Base-by-base conservation (phyloP, 2,113 vertebrate genomes). In the Rhinogobius similis region DNA sequence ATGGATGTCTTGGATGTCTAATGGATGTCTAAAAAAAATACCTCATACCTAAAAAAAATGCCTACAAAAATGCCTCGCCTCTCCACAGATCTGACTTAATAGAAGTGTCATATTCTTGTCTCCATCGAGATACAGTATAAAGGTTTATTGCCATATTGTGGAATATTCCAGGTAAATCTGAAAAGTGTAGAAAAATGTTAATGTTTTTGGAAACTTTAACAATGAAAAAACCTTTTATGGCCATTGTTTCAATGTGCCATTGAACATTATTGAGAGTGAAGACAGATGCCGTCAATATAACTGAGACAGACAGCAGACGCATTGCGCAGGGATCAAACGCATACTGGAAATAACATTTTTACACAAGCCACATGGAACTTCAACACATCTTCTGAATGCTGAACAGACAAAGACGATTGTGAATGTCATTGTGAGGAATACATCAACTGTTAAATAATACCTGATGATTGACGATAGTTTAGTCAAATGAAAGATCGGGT, bases 281-380 rank as follows among this genome's bases (percentile, higher is more conserved):
- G 85, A 76, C 90, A 92, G 88, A 88, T 89, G 86, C 53, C 56
- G 38, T 50, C 43, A 41, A 20, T 14, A 23, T 24, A 78, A 65
- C 62, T 64, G 18, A 74, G 74, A 72, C 72, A 68, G 69, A 83
- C 72, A 80, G 63, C 68, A 67, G 56, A 56, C 52, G 70, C 46
- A 78, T 76, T 68, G 67, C 0, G 61, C 67, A 39, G 52, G 74
- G 76, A 74, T 82, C 73, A 85, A 85, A 83, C 70, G 76, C 77
- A 76, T 59, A 75, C 71, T 81, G 61, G 50, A 73, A 73, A 83
- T 71, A 85, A 69, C 48, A 14, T 58, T 55, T 67, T 80, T 65
- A 81, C 70, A 56, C 66, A 79, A 72, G 32, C 71, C 81, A 83
- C 68, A 70, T 80, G 78, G 39, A 77, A 72, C 68, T 61, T 72